Evolutionary conservation across 92 coral and sea anemone genomes (phyloP).

Genomic region (Actinernus sp.): DNA sequence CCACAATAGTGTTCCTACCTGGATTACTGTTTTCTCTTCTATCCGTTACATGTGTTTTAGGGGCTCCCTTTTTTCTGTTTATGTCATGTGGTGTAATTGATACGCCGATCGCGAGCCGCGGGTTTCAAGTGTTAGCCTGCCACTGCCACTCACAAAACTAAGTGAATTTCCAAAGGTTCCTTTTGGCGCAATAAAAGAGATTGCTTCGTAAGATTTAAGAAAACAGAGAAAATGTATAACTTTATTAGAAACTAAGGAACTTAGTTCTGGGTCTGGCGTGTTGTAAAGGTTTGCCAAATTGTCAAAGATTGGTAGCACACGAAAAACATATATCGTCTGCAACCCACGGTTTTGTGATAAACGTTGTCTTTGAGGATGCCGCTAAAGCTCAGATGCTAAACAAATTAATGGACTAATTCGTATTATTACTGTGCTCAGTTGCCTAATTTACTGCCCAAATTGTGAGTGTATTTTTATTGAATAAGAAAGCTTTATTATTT

Average conservation of each 20-base stretch:
- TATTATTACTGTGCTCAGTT: slow-evolving; percentile 1
- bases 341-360: slow-evolving; percentile 54
- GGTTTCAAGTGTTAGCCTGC: slow-evolving; percentile 49
- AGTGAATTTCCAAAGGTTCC: slow-evolving; percentile 54
- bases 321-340: slow-evolving; percentile 74
- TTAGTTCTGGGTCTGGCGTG: slow-evolving; percentile 1
- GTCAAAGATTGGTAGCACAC: slow-evolving; percentile 48
- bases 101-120: slow-evolving; percentile 41
- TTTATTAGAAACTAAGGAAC: no score
- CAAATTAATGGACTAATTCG: slow-evolving; percentile 49
- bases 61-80: slow-evolving; percentile 48
- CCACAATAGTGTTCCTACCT: no score
- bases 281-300: neutral
- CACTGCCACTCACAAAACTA: slow-evolving; percentile 36
- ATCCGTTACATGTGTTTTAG: slow-evolving; percentile 49
- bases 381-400: slow-evolving; percentile 76
- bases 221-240: no score
- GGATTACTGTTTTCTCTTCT: no score
- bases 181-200: no score
- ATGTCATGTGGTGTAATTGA: slow-evolving; percentile 67
- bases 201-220: no score
- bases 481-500: neutral
- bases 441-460: neutral
- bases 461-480: neutral
- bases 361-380: slow-evolving; percentile 79